A percentile compares a stretch with the other conserved stretches of the same genome.
Conservation (phyloP, 2,797 vertebrate species). For the Lutjanus campechanus region DNA sequence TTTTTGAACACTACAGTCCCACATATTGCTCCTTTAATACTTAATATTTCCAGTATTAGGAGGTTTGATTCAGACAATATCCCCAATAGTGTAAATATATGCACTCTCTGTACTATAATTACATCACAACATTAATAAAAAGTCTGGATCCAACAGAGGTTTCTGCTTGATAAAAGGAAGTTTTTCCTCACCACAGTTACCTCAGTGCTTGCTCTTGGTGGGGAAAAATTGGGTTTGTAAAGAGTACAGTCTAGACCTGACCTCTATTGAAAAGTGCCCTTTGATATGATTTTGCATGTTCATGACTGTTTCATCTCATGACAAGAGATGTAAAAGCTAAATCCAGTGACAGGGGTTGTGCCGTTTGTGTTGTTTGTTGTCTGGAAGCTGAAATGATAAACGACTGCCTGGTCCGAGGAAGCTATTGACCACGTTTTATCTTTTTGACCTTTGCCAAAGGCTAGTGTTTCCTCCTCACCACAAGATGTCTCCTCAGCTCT, state of each 20-base stretch:
- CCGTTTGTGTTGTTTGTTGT: slow-evolving; percentile 21
- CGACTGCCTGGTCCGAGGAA: slow-evolving; percentile 24
- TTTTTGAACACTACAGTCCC: too few species aligned
- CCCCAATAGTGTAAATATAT: not conserved
- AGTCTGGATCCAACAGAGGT: too few species aligned
- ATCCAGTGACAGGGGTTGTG: slow-evolving; percentile 6
- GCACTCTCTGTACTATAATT: not conserved
- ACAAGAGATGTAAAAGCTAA: slow-evolving; percentile 1
- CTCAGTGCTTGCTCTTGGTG: too few species aligned
- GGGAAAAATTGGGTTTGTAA: too few species aligned
- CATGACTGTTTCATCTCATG: slow-evolving; percentile 3
- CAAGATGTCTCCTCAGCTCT: slow-evolving; percentile 78
- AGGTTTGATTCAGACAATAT: not conserved
- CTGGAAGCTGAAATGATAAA: slow-evolving; percentile 41
- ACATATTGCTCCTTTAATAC: too few species aligned
- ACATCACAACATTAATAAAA: too few species aligned
- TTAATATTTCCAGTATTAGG: not conserved
- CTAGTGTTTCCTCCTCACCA: slow-evolving; percentile 64
- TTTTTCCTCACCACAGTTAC: too few species aligned
- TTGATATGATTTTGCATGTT: not conserved
- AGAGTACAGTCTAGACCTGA: too few species aligned
- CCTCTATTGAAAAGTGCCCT: too few species aligned
- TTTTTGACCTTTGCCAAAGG: slow-evolving; percentile 59
- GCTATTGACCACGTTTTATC: slow-evolving; percentile 53
- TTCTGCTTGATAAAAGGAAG: too few species aligned